Conservation (phyloP, 1,140 invertebrate species). For the Caligus rogercresseyi region DNA sequence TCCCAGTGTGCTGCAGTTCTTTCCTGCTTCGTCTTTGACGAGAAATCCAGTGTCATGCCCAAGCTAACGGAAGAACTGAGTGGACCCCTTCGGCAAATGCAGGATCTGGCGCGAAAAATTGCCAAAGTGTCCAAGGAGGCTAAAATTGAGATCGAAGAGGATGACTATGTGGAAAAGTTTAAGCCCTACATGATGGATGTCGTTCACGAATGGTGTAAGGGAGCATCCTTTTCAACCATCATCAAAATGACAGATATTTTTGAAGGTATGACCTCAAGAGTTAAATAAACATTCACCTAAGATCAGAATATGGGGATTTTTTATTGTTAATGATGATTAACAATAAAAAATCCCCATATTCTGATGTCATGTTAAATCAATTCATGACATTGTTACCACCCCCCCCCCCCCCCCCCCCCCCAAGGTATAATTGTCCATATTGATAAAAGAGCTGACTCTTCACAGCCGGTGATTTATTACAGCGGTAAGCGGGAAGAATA, state of each 20-base stretch:
- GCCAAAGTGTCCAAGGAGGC: slow-evolving; percentile 78
- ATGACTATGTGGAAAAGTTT: slow-evolving; percentile 77
- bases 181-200: slow-evolving; percentile 93
- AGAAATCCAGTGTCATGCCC: slow-evolving; percentile 63
- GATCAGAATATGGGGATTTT: background rate
- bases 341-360: background rate
- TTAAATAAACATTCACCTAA: slow-evolving; percentile 21
- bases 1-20: slow-evolving; percentile 52
- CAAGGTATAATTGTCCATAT: background rate
- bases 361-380: background rate
- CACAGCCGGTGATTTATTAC: too few species aligned
- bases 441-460: too few species aligned
- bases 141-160: slow-evolving; percentile 74
- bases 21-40: slow-evolving; percentile 95
- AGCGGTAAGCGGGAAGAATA: too few species aligned
- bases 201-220: slow-evolving; percentile 89
- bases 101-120: slow-evolving; percentile 72
- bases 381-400: background rate
- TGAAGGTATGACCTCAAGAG: too few species aligned
- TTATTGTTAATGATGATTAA: slow-evolving; percentile 3
- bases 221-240: slow-evolving; percentile 71
- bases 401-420: too few species aligned
- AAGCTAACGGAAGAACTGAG: slow-evolving; percentile 69
- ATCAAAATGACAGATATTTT: slow-evolving; percentile 96
- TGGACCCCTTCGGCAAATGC: slow-evolving; percentile 64